These are phyloP conservation scores for Pteronura brasiliensis DNA, from an alignment of 2,113 vertebrate species.

Conservation along the genomic window DNA sequence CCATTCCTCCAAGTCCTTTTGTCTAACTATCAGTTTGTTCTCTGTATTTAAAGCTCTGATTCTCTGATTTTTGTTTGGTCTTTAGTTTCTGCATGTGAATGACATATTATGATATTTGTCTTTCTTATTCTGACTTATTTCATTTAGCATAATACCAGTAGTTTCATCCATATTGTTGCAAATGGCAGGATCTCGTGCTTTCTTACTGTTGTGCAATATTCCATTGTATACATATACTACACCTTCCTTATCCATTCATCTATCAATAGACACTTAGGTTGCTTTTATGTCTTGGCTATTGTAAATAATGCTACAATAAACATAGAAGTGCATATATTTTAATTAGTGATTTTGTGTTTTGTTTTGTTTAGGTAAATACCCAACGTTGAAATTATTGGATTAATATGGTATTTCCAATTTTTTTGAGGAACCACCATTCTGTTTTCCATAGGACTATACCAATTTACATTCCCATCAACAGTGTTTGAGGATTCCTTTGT, in stretches of 20 bases:
- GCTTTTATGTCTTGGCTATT: background rate
- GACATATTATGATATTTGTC: background rate
- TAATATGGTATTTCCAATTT: background rate
- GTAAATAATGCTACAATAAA: background rate
- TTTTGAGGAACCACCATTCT: background rate
- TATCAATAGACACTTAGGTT: background rate
- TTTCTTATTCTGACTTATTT: background rate
- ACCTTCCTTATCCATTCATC: background rate
- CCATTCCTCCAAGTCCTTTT: background rate
- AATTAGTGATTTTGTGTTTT: background rate
- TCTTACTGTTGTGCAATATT: background rate
- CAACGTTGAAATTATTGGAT: background rate
- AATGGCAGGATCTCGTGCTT: background rate
- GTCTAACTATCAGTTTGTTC: background rate
- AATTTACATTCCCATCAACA: background rate
- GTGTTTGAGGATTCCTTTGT: background rate
- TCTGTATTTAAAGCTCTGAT: background rate
- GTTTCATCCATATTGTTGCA: background rate
- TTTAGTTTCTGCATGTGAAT: background rate
- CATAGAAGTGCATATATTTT: background rate
- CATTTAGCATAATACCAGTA: background rate
- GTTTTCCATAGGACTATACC: background rate
- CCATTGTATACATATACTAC: background rate
- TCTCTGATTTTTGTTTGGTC: background rate
- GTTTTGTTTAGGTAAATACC: background rate